A percentile compares a stretch with the other conserved stretches of the same genome.
These are phyloP conservation scores for Notolepis coatsorum DNA, from an alignment of 2,797 vertebrate species.

Conservation along the genomic window DNA sequence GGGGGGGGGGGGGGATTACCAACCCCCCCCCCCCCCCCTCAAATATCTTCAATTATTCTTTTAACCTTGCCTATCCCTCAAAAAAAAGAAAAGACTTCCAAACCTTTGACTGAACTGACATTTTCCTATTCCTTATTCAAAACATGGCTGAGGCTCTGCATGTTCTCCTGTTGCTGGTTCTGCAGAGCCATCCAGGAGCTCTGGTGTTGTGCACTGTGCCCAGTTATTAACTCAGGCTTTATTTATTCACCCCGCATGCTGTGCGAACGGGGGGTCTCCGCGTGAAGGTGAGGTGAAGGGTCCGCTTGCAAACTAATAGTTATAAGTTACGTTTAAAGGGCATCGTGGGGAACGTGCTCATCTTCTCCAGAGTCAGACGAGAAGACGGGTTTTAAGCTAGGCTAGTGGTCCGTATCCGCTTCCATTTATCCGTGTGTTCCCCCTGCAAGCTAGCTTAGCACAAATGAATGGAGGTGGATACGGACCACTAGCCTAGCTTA, in stretches of 20 bases:
- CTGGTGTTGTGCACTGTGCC: conserved; percentile 51
- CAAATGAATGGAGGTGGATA: too few relatives aligned
- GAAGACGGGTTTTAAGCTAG: too few relatives aligned
- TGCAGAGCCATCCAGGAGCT: conserved; percentile 52
- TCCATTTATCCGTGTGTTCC: too few relatives aligned
- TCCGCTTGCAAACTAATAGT: too few relatives aligned
- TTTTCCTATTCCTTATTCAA: conserved; percentile 62
- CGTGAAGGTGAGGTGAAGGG: conserved; percentile 40
- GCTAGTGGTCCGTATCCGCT: too few relatives aligned
- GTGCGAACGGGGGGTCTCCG: conserved; percentile 51
- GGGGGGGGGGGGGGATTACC: too few relatives aligned
- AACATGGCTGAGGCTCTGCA: conserved; percentile 57
- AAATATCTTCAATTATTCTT: conserved; percentile 37
- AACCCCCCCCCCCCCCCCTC: too few relatives aligned
- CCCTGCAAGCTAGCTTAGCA: too few relatives aligned
- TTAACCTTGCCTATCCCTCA: conserved; percentile 61
- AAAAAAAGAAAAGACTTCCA: conserved; percentile 40
- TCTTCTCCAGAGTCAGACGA: too few relatives aligned
- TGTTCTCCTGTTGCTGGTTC: conserved; percentile 43
- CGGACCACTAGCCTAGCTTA: too few relatives aligned
- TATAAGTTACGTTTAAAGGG: too few relatives aligned
- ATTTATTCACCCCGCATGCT: conserved; percentile 58
- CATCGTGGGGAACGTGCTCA: too few relatives aligned
- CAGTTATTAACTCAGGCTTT: conserved; percentile 59
- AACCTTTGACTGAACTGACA: conserved; percentile 43